Base-by-base conservation (phyloP, 1,140 invertebrate species). In the Lepidurus couesii region DNA sequence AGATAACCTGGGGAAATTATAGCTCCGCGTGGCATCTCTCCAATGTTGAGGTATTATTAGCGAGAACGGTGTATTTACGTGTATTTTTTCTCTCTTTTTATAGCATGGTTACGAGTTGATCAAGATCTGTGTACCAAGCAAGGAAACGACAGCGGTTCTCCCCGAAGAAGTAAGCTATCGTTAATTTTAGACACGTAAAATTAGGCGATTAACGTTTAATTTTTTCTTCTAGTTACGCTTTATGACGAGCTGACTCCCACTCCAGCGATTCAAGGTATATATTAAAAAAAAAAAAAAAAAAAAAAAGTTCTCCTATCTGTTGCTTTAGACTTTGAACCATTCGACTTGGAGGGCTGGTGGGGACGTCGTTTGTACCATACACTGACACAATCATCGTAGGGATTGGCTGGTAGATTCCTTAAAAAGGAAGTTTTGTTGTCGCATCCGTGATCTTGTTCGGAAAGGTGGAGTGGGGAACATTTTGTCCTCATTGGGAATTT, bases 261-360 rank as follows among this genome's bases (percentile, higher is more conserved):
- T 65, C 53, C 53, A 65, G 53, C 53, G 53, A 65, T 65, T n/a
- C 53, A 65, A 65, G 53, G 53, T 24, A 24, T n/a, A n/a, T 65
- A 65, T n/a, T 13, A 7, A 65, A 21, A 47, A 11, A 47, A n/a
- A 10, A 21, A n/a, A 6, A 65, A 0, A 24, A 24, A 24, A 24
- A 24, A 24, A 24, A n/a, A 16, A 21, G 0, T 65, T 21, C 21
- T 79, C 45, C n/a, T 13, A 84, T 83, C 80, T 84, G 78, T 80
- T 82, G 81, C 79, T 87, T 86, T 81, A 89, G 92, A 94, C 83
- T 95, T 95, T 83, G 92, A 93, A 82, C 92, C 92, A 9, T 95
- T 95, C 83, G 93, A 95, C 86, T 86, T 95, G 82, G 93, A 94
- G 83, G 90, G 92, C 13, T 95, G 92, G 92, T 95, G 93, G 93